Percentiles rank a stretch among this genome's conserved stretches.
phyloP scores from a whole-genome alignment of 1,140 invertebrate genomes.

The Macrobrachium rosenbergii region DNA sequence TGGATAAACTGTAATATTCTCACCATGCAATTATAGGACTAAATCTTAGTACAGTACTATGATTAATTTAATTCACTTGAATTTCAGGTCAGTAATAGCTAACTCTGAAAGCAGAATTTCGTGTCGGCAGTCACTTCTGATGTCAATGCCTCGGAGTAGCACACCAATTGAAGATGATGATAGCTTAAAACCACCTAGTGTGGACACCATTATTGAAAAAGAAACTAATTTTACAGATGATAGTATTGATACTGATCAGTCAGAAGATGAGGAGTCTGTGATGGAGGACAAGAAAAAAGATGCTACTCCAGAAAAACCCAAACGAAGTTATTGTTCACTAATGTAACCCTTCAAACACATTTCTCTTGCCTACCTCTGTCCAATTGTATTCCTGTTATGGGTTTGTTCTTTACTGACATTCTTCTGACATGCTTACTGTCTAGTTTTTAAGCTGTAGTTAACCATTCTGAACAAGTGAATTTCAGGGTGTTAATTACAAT shows the following conservation, averaged over 20 bases:
- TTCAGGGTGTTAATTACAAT: too few relatives aligned
- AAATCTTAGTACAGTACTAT: too few relatives aligned
- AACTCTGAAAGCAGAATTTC: background rate
- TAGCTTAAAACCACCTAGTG: background rate
- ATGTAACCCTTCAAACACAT: background rate
- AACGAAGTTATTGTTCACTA: background rate
- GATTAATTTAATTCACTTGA: background rate
- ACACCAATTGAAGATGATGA: constrained; percentile 27
- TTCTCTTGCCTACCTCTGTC: too few relatives aligned
- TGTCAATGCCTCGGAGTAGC: constrained; percentile 34
- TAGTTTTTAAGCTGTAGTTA: too few relatives aligned
- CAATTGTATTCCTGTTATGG: too few relatives aligned
- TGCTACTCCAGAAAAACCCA: background rate
- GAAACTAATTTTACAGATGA: background rate
- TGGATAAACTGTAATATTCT: too few relatives aligned
- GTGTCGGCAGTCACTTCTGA: background rate
- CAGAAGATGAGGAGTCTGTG: constrained; percentile 15
- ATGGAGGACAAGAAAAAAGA: too few relatives aligned
- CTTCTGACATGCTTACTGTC: too few relatives aligned
- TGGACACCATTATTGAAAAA: constrained; percentile 10
- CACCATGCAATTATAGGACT: too few relatives aligned
- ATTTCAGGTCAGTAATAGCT: background rate
- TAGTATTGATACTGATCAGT: constrained; percentile 5
- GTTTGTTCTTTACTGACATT: too few relatives aligned
- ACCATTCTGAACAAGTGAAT: too few relatives aligned